Evolutionary conservation across 2,888 invertebrate species (phyloP), one percentile per base, ranked within the genome.

Genomic region (Cheilosia pagana): DNA sequence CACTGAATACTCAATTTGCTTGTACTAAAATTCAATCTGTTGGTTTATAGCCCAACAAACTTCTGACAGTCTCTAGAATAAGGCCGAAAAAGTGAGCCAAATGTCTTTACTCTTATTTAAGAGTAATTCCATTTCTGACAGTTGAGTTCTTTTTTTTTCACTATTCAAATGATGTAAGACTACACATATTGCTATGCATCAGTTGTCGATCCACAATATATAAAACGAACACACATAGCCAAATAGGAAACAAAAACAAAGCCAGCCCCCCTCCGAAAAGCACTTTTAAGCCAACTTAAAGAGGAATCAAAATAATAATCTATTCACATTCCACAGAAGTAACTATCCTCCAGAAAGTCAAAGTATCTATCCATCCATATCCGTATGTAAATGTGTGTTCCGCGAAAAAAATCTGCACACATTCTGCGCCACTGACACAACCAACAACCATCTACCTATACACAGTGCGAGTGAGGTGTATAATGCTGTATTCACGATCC

Each of bases 311-410:
- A 52, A 50, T 48, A 65, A 53, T 28, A 72, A 62, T 45, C 67
- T 74, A 78, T 81, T 48, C 59, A 71, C 85, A 79, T 81, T 75
- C 85, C 74, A 60, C 70, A 57, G 53, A 65, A 48, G 62, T 63
- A 68, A 79, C 75, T 68, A 63, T 77, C 71, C 52, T 81, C 75
- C 53, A 81, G 55, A 79, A 60, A 72, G 65, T 65, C 48, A 31
- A 78, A 39, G 70, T 52, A 75, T 70, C 83, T 62, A 68, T 53
- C 72, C 67, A 83, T 70, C 62, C 70, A 70, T 70, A 65, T 52
- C 35, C 41, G 31, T 71, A 85, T 85, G 83, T 75, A 71, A 85
- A 81, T 85, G 65, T 71, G 48, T 59, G 19, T 55, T 72, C 78
- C 68, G 75, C 67, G 67, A 23, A 50, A 23, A 59, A 81, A 68